phyloP scores from a whole-genome alignment of 2,113 vertebrate species.

The Pteruthius melanotis region DNA sequence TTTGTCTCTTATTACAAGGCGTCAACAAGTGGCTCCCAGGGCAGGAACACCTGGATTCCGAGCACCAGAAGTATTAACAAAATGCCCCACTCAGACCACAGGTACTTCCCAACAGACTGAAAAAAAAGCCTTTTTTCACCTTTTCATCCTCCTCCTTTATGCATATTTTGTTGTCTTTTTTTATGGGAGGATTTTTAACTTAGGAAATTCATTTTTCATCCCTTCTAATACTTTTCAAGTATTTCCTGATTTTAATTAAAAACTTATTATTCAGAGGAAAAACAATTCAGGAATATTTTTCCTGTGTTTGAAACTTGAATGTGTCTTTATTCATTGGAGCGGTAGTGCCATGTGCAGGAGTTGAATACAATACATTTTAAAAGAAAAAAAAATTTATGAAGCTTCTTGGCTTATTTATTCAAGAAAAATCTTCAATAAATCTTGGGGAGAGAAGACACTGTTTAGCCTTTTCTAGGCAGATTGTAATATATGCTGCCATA shows the following conservation, averaged over 20 bases:
- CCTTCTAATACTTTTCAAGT: neutral
- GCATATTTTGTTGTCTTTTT: neutral
- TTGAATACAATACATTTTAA: neutral
- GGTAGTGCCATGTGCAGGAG: neutral
- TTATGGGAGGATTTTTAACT: neutral
- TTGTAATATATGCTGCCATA: neutral
- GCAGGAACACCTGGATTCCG: constrained; percentile 97
- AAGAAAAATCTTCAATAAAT: neutral
- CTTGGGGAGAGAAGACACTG: neutral
- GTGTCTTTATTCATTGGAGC: neutral
- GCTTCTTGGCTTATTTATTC: neutral
- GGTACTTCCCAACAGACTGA: constrained; percentile 65
- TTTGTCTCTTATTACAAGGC: constrained; percentile 66
- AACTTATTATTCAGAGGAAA: neutral
- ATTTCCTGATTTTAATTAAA: constrained; percentile 58
- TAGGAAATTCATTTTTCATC: neutral
- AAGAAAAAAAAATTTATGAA: neutral
- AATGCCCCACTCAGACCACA: constrained; percentile 93
- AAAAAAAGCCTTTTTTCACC: neutral
- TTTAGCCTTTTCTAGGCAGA: neutral
- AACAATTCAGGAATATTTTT: neutral
- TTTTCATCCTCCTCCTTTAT: neutral
- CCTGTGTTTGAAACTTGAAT: neutral
- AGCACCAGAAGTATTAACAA: constrained; percentile 93
- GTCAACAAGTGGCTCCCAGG: constrained; percentile 90